phyloP scores from a whole-genome alignment of 1,140 invertebrate species.

The Bradynema listronoti region DNA sequence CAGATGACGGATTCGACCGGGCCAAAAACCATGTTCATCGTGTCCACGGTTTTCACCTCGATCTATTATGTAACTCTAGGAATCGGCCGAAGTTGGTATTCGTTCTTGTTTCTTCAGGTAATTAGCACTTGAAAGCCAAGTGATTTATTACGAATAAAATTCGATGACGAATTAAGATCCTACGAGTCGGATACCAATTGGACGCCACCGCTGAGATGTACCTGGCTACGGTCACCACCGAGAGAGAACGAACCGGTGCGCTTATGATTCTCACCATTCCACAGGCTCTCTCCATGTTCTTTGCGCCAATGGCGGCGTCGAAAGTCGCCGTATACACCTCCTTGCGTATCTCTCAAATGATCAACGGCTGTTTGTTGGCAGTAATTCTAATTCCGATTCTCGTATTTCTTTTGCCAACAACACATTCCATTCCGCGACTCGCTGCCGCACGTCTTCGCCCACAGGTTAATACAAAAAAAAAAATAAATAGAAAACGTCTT shows the following conservation, averaged over 20 bases:
- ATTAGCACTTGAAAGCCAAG: constrained; percentile 4
- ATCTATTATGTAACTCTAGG: constrained; percentile 53
- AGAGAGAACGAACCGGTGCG: constrained; percentile 50
- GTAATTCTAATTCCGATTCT: constrained; percentile 49
- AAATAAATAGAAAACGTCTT: background rate
- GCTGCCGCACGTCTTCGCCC: constrained; percentile 50
- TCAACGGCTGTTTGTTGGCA: constrained; percentile 42
- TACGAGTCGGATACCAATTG: constrained; percentile 54
- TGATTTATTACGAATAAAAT: constrained; percentile 4
- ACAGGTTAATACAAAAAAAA: constrained; percentile 27
- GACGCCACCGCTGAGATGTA: constrained; percentile 57
- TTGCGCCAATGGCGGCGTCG: constrained; percentile 48
- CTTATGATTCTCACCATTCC: constrained; percentile 54
- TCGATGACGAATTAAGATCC: constrained; percentile 28
- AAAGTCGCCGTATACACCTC: constrained; percentile 53
- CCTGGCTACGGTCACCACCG: constrained; percentile 55
- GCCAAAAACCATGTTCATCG: constrained; percentile 53
- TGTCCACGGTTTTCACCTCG: constrained; percentile 53
- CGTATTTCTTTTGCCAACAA: constrained; percentile 51
- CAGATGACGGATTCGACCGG: constrained; percentile 51
- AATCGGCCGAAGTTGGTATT: constrained; percentile 43
- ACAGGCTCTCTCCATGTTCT: constrained; percentile 52
- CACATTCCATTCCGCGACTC: constrained; percentile 52
- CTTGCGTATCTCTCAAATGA: constrained; percentile 48
- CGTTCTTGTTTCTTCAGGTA: constrained; percentile 55